phyloP scores from a whole-genome alignment of 2,888 invertebrate genomes.

The Lissonota sp. region DNA sequence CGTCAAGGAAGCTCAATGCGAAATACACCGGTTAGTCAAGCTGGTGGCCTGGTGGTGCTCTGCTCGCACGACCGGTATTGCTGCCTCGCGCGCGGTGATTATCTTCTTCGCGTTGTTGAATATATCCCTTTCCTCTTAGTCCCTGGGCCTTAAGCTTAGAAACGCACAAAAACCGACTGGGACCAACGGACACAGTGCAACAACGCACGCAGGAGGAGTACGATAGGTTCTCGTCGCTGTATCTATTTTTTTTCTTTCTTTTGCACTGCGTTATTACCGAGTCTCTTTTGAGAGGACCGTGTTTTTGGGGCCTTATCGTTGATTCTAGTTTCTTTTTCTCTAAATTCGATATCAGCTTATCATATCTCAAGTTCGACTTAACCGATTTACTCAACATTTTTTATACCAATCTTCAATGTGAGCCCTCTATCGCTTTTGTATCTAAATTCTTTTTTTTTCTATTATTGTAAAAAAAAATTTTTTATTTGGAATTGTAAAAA shows the following conservation, averaged over 20 bases:
- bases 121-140: constrained; percentile 6
- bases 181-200: constrained; percentile 38
- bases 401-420: constrained; percentile 26
- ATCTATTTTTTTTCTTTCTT: constrained; percentile 12
- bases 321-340: constrained; percentile 26
- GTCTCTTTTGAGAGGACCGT: constrained; percentile 17
- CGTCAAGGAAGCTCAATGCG: constrained; percentile 67
- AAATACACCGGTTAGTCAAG: constrained; percentile 61
- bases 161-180: constrained; percentile 36
- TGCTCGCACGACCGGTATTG: constrained; percentile 50
- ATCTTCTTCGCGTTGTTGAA: constrained; percentile 28
- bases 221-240: neutral
- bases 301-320: constrained; percentile 36
- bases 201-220: constrained; percentile 31
- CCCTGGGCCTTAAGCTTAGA: constrained; percentile 6
- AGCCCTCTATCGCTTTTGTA: neutral
- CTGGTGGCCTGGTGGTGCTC: constrained; percentile 20
- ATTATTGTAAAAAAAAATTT: too few relatives aligned
- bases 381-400: constrained; percentile 17
- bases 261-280: neutral
- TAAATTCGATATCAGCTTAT: constrained; percentile 11
- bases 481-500: too few relatives aligned
- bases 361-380: too few relatives aligned
- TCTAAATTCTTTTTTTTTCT: too few relatives aligned
- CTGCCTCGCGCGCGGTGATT: constrained; percentile 45